phyloP scores from a whole-genome alignment of 1,140 invertebrate species.

The Ctenoplectra terminalis region DNA sequence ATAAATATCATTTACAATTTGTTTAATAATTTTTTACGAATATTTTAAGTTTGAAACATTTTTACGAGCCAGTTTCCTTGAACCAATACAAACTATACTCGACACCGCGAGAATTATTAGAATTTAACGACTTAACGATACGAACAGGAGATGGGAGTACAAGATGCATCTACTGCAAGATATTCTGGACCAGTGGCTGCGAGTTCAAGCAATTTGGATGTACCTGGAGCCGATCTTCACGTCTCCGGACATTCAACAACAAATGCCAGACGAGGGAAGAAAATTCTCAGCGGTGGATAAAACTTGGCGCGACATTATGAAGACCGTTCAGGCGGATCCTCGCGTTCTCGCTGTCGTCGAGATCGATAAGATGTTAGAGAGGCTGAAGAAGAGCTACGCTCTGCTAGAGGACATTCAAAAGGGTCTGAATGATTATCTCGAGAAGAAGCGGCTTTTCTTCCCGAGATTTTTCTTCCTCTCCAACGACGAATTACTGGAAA shows the following conservation, averaged over 20 bases:
- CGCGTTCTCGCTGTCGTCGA: constrained; percentile 92
- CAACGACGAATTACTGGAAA: constrained; percentile 98
- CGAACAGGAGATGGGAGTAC: constrained; percentile 88
- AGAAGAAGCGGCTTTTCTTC: constrained; percentile 97
- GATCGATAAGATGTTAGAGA: constrained; percentile 97
- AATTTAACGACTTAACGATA: neutral
- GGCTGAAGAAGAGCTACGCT: constrained; percentile 93
- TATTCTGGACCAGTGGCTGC: constrained; percentile 96
- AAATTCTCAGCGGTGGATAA: constrained; percentile 95
- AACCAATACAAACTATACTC: neutral
- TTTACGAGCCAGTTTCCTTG: neutral
- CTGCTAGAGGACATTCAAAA: constrained; percentile 94
- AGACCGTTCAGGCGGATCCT: constrained; percentile 89
- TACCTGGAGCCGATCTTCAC: constrained; percentile 98
- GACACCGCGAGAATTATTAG: too few relatives aligned
- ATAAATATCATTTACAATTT: neutral
- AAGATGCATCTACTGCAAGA: constrained; percentile 91
- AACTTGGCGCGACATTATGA: constrained; percentile 97
- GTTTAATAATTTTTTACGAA: neutral
- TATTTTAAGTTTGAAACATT: neutral
- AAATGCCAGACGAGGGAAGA: constrained; percentile 94
- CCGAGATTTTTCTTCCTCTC: constrained; percentile 99
- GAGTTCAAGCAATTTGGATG: constrained; percentile 98
- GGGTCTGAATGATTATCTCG: constrained; percentile 97
- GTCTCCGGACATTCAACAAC: constrained; percentile 97